Base-by-base conservation (phyloP, 2,888 invertebrate genomes). In the Polyommatus icarus region DNA sequence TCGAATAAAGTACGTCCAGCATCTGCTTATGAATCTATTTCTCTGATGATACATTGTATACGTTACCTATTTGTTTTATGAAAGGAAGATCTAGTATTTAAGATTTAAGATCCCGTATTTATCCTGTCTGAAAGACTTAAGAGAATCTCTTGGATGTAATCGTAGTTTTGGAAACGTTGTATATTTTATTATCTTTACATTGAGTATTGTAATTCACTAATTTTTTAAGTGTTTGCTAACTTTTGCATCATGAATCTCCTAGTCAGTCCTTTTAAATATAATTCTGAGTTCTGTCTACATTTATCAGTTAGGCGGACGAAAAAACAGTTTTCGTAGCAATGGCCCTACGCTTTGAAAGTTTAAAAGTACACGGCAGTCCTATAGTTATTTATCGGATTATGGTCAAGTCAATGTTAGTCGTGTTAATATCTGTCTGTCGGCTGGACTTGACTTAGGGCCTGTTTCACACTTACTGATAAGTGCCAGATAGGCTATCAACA, bases 31-130 rank as follows among this genome's bases (percentile, higher is more conserved):
- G 20, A 59, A 59, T 20, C 20, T n/a, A 10, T 20, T 59, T 59
- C 59, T 3, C 0, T 59, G 1, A 59, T 59, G 18, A 29, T 67
- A 67, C 61, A 29, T 67, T 67, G 61, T 67, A 67, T 67, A 29
- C 24, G 61, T 67, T 67, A 67, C 61, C 61, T 67, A 67, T 67
- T 67, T 67, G 29, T 24, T 67, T 67, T 67, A 67, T 67, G 6
- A 24, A 67, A 67, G 24, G 29, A 32, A 29, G 12, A 67, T 32
- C 67, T 67, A 32, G 15, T 67, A 32, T 32, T 67, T 67, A 32
- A 12, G 67, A 24, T 32, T 6, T 29, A 29, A 18, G 1, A 67
- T 6, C 18, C 29, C 1, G 20, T 67, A 6, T 6, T 67, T 18
- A 15, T 29, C 5, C 15, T 24, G 61, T 61, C 61, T 61, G 12